Percentiles rank a stretch among this genome's conserved stretches.
Evolutionary conservation across 1,140 invertebrate genomes (phyloP).

Genomic region (Diorhabda carinulata): DNA sequence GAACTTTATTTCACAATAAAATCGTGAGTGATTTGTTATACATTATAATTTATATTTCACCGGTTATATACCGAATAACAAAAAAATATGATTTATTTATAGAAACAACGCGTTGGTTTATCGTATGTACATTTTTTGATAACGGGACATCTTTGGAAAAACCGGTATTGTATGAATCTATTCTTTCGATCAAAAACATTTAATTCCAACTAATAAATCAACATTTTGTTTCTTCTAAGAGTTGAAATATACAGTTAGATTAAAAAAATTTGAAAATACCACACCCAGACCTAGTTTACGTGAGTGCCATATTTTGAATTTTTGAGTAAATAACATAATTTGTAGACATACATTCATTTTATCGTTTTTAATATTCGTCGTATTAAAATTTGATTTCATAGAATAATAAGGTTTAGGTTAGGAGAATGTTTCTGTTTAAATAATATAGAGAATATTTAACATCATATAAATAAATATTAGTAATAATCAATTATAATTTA

Average conservation of each 20-base stretch:
- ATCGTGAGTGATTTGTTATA: background rate
- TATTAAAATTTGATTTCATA: background rate
- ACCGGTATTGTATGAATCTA: constrained; percentile 31
- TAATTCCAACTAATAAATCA: background rate
- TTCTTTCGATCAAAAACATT: constrained; percentile 20
- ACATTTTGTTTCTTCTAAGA: background rate
- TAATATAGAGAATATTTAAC: too few species aligned
- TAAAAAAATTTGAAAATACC: background rate
- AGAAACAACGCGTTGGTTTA: constrained; percentile 30
- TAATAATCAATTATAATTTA: too few species aligned
- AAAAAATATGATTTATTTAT: constrained; percentile 29
- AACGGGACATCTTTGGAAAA: constrained; percentile 30
- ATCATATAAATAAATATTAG: too few species aligned
- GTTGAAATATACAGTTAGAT: background rate
- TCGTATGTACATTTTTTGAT: constrained; percentile 11
- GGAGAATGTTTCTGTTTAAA: background rate
- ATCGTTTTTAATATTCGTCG: background rate
- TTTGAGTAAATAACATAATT: background rate
- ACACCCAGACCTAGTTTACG: background rate
- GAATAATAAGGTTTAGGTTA: background rate
- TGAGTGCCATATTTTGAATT: background rate
- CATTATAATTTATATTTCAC: background rate
- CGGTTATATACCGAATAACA: background rate
- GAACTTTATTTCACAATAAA: background rate
- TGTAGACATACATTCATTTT: background rate